Evolutionary conservation across 2,888 invertebrate species (phyloP), one percentile per base, ranked within the genome.

Genomic region (Acleris laterana): DNA sequence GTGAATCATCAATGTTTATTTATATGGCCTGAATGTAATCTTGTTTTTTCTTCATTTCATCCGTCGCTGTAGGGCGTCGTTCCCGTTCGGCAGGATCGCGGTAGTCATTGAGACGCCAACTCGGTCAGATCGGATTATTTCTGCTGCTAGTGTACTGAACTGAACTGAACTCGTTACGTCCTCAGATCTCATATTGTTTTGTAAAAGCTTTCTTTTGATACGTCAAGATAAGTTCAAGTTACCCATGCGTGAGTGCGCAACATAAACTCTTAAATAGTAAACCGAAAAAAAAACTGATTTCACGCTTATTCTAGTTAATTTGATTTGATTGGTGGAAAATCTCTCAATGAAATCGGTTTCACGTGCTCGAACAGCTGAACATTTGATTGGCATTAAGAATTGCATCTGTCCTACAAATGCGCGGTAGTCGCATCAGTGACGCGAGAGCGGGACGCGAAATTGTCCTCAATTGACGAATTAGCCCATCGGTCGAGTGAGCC

Each of bases 391-490:
- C 89, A 80, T 86, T 77, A 78, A 83, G 76, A 88, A 92, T 90
- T 89, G 88, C 89, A 90, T 84, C 79, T 79, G 82, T 79, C 79
- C 77, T 85, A 85, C 84, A 84, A 38, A 74, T 78, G 72, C 76
- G 76, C 77, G 71, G 72, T 76, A 70, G 76, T 77, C 87, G 88
- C 86, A 87, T 81, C 84, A 88, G 63, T 72, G 70, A 71, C 73
- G 81, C 77, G 77, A 77, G 81, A 84, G 80, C 73, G 72, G 79
- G 81, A 78, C 86, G 83, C 82, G 77, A 86, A 89, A 91, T 90
- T 92, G 90, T 80, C 86, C 90, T 84, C 82, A 91, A 92, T 92
- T 90, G 83, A 79, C 77, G 80, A 87, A 87, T 90, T 88, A 85
- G 81, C 75, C 73, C 73, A 77, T 71, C 78, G 20, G 76, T 74